Conservation (phyloP, 92 coral and sea anemone species). For the Zoanthus sansibaricus region DNA sequence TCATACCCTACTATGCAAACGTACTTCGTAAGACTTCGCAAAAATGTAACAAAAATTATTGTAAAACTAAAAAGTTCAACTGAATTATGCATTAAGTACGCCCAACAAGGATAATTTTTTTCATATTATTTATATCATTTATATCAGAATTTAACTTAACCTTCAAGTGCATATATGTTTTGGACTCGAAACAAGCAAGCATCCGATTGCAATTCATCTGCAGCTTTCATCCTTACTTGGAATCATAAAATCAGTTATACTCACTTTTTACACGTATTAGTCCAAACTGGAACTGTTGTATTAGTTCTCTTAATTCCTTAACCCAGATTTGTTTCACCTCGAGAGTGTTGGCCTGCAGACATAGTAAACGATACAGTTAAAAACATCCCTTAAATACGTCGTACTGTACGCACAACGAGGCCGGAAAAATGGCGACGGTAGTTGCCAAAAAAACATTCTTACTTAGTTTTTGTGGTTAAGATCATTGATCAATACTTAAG, state of each 20-base stretch:
- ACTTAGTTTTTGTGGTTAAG: no score
- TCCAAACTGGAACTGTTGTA: slow-evolving; percentile 98
- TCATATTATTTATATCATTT: no score
- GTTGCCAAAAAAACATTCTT: no score
- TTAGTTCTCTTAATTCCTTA: slow-evolving; percentile 88
- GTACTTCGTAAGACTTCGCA: no score
- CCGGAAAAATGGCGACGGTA: no score
- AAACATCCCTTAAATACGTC: not conserved
- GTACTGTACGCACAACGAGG: no score
- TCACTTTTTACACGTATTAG: slow-evolving; percentile 90
- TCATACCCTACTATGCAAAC: no score
- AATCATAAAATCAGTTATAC: not conserved
- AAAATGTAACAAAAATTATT: no score
- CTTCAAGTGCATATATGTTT: not conserved
- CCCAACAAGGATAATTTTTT: no score
- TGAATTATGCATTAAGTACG: no score
- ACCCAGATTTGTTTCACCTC: slow-evolving; percentile 97
- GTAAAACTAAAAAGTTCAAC: no score
- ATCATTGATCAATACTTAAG: no score
- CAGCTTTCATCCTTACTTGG: not conserved
- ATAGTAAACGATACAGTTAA: not conserved
- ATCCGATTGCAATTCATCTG: not conserved
- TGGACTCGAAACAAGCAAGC: not conserved
- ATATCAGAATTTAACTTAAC: not conserved
- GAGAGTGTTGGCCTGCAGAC: slow-evolving; percentile 85